Evolutionary conservation across 1,140 invertebrate species (phyloP).

Genomic region (Myzus persicae): DNA sequence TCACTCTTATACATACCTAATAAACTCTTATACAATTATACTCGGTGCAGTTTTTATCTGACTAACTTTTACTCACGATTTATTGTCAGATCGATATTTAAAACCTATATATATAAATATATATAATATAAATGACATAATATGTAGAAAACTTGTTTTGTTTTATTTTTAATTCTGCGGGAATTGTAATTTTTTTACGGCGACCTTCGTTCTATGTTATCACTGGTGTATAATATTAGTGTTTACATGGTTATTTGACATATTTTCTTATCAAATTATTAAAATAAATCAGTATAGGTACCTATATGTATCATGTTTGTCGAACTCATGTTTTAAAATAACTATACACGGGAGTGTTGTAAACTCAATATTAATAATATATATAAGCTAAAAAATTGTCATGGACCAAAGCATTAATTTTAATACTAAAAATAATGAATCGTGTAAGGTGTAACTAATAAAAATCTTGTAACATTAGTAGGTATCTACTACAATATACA

Average conservation of each 20-base stretch:
- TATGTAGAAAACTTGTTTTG: background rate
- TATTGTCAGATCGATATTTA: background rate
- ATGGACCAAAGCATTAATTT: too few species aligned
- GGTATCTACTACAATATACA: too few species aligned
- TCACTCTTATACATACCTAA: background rate
- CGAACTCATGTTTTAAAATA: background rate
- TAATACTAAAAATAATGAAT: too few species aligned
- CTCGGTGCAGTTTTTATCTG: background rate
- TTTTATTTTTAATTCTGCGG: background rate
- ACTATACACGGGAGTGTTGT: background rate
- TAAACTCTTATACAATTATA: background rate
- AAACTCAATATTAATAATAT: too few species aligned
- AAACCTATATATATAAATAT: background rate
- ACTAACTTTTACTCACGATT: slow-evolving; percentile 9
- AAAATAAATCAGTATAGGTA: background rate
- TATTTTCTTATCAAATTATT: slow-evolving; percentile 1
- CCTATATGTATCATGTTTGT: background rate
- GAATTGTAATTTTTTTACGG: background rate
- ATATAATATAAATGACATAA: too few species aligned
- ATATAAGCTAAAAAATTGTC: too few species aligned
- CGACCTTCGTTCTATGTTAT: background rate
- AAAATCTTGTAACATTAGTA: too few species aligned
- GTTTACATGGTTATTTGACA: background rate
- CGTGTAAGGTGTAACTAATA: too few species aligned
- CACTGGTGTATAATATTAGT: background rate